Conservation (phyloP, 1,140 invertebrate species). For the Penaeus indicus region DNA sequence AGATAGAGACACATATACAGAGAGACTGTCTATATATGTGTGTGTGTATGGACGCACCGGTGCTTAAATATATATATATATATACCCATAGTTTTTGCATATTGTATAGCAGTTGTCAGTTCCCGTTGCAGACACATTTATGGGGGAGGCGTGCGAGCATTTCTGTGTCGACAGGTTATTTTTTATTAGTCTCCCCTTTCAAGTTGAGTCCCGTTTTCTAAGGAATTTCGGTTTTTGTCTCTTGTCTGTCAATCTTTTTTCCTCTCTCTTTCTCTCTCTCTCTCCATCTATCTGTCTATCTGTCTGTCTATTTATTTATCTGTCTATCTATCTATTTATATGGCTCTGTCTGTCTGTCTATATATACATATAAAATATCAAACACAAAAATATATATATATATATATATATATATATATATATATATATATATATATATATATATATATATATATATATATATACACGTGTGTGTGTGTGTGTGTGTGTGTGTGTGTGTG, state of each 20-base stretch:
- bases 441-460: background rate
- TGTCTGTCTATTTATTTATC: background rate
- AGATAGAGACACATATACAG: background rate
- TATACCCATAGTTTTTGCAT: background rate
- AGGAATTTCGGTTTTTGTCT: too few relatives aligned
- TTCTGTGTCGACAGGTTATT: too few relatives aligned
- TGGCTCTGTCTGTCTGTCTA: background rate
- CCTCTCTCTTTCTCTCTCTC: too few relatives aligned
- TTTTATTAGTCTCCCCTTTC: too few relatives aligned
- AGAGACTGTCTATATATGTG: background rate
- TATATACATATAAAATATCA: slow-evolving; percentile 2
- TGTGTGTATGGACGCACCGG: background rate
- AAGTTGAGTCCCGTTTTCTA: too few relatives aligned
- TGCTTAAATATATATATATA: slow-evolving; percentile 9
- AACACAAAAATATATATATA: background rate
- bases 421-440: background rate
- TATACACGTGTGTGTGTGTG: too few relatives aligned
- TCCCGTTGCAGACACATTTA: too few relatives aligned
- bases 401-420: background rate
- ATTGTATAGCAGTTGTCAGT: background rate
- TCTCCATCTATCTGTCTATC: too few relatives aligned
- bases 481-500: too few relatives aligned
- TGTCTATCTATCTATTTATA: background rate
- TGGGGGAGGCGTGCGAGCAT: too few relatives aligned
- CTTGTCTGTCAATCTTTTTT: too few relatives aligned